phyloP scores from a whole-genome alignment of 1,140 invertebrate species.

The Diachasmimorpha longicaudata region DNA sequence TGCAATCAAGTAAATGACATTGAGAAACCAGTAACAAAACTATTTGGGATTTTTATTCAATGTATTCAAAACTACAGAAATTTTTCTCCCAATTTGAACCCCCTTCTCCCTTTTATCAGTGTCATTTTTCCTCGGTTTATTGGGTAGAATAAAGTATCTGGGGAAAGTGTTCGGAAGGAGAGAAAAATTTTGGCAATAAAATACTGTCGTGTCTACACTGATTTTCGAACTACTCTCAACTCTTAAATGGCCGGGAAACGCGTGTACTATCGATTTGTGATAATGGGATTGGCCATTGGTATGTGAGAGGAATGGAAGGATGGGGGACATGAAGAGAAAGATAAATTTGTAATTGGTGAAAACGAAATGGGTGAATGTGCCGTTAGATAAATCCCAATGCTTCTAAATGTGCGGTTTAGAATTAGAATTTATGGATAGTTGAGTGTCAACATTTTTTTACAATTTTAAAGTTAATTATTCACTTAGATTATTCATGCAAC shows the following conservation, averaged over 20 bases:
- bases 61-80: too few relatives aligned
- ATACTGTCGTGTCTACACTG: slow-evolving; percentile 2
- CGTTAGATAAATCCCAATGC: background rate
- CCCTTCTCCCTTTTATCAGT: background rate
- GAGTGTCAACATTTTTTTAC: background rate
- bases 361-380: background rate
- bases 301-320: background rate
- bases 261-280: background rate
- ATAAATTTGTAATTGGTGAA: slow-evolving; percentile 9
- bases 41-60: too few relatives aligned
- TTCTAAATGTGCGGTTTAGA: background rate
- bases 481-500: too few relatives aligned
- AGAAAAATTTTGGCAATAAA: slow-evolving; percentile 7
- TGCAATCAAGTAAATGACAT: too few relatives aligned
- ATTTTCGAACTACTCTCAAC: background rate
- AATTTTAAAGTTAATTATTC: too few relatives aligned
- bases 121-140: background rate
- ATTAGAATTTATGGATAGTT: background rate
- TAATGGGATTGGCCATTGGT: background rate
- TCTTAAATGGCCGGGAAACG: background rate
- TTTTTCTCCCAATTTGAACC: background rate
- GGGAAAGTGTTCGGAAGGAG: background rate
- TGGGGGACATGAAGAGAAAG: background rate
- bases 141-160: background rate
- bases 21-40: too few relatives aligned